Evolutionary conservation across 1,140 invertebrate genomes (phyloP).

Genomic region (Lordiphosa stackelbergi): DNA sequence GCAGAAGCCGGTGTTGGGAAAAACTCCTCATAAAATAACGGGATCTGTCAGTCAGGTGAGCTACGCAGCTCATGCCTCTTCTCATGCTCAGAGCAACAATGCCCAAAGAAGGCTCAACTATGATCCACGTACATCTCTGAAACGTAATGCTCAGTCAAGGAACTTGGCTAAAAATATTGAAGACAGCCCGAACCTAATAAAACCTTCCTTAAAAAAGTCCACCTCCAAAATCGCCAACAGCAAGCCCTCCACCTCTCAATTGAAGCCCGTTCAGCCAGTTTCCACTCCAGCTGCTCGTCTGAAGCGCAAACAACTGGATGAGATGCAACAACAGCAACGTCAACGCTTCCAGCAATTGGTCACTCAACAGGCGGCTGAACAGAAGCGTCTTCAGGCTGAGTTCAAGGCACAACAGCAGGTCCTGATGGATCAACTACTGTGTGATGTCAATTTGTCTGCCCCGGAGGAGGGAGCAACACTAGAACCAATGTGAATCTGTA

Average conservation of each 20-base stretch:
- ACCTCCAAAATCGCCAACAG: background rate
- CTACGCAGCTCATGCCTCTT: slow-evolving; percentile 20
- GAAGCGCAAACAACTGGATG: slow-evolving; percentile 3
- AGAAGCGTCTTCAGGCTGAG: slow-evolving; percentile 30
- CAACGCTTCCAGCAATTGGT: slow-evolving; percentile 24
- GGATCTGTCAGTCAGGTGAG: background rate
- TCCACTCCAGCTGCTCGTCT: background rate
- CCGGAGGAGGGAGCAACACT: background rate
- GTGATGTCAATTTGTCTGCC: slow-evolving; percentile 6
- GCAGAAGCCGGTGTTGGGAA: too few relatives aligned
- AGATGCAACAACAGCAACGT: slow-evolving; percentile 20
- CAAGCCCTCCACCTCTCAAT: background rate
- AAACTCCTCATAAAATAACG: slow-evolving; percentile 1
- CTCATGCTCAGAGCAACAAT: slow-evolving; percentile 19
- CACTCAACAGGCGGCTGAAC: slow-evolving; percentile 32
- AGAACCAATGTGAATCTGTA: background rate
- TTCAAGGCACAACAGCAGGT: slow-evolving; percentile 34
- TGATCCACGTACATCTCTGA: slow-evolving; percentile 33
- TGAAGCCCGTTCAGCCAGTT: background rate
- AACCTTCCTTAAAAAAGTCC: too few relatives aligned
- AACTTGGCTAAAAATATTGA: background rate
- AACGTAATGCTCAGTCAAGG: slow-evolving; percentile 10
- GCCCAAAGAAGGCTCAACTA: slow-evolving; percentile 35
- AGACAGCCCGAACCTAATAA: too few relatives aligned
- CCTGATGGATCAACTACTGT: slow-evolving; percentile 31